Base-by-base conservation (phyloP, 2,888 invertebrate species). In the Saturnia pavonia region DNA sequence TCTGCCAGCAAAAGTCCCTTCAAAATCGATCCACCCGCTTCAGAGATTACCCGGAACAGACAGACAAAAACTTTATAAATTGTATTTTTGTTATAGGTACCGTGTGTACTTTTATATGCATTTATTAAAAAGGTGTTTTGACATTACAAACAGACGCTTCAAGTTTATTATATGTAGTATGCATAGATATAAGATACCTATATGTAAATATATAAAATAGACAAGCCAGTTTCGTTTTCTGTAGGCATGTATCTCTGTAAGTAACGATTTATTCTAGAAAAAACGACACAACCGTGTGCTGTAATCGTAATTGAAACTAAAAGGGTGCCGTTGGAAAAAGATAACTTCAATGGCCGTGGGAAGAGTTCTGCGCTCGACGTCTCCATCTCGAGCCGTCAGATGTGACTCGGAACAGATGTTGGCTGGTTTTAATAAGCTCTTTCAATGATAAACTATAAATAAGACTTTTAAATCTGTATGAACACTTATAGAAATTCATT, bases 331-430 rank as follows among this genome's bases (percentile, higher is more conserved):
- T 77, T 76, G 75, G 77, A 79, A 79, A 81, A 79, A 83, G 82
- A 85, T 80, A 78, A 78, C 77, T 75, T 80, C 79, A 79, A 85
- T 79, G 81, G 77, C 74, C 85, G 86, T 86, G 86, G 85, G 85
- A 85, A 82, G 77, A 72, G 48, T 19, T 42, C 60, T 74, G 76
- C 73, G 69, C 69, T 72, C 76, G 76, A 80, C 74, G 75, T 77
- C 77, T 78, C 77, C 76, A 78, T 77, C 74, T 70, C 69, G 72
- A 70, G 70, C 69, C 70, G 70, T 66, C 70, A 70, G 70, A 70
- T 70, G 70, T 70, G 70, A 65, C 19, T 65, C 54, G 54, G 54
- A 68, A 51, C 68, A 68, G 68, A 68, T 68, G 68, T 68, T 60
- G 11, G 42, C 48, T 51, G 74, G 76, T 75, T 78, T 72, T 72